Conservation (phyloP, 1,140 invertebrate genomes). For the Pseudachorutes palmiensis region DNA sequence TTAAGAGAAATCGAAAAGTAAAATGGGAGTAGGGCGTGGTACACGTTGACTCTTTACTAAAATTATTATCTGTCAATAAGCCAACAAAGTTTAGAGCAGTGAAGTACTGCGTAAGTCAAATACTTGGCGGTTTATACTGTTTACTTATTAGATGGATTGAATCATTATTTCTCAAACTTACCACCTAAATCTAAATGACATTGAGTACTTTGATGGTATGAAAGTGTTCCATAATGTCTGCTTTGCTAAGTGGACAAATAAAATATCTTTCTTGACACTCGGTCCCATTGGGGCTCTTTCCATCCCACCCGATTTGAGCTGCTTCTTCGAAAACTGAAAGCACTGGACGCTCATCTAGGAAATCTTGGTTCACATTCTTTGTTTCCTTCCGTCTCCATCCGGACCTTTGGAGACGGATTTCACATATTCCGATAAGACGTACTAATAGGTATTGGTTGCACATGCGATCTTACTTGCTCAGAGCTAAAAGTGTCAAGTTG, state of each 20-base stretch:
- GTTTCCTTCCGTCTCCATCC: conserved; percentile 31
- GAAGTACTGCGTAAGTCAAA: no score
- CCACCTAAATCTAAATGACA: conserved; percentile 26
- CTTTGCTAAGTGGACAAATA: conserved; percentile 32
- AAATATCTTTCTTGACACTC: conserved; percentile 38
- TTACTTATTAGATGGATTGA: no score
- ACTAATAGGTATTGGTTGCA: no score
- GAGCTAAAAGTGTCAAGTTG: conserved; percentile 30
- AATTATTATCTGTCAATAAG: no score
- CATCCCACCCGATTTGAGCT: conserved; percentile 31
- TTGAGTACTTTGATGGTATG: conserved; percentile 30
- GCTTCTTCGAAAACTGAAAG: conserved; percentile 37
- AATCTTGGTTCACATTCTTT: conserved; percentile 15
- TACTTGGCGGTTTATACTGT: no score
- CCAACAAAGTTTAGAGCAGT: no score
- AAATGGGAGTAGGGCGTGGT: no score
- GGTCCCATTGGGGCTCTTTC: conserved; percentile 31
- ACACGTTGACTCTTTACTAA: no score
- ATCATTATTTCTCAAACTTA: no score
- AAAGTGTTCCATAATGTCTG: conserved; percentile 31
- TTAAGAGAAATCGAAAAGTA: no score
- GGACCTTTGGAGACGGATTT: no score
- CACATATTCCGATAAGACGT: no score
- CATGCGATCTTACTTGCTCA: conserved; percentile 38
- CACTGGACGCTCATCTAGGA: conserved; percentile 33